Conservation (phyloP, 2,888 invertebrate genomes). For the Atrina japonica region DNA sequence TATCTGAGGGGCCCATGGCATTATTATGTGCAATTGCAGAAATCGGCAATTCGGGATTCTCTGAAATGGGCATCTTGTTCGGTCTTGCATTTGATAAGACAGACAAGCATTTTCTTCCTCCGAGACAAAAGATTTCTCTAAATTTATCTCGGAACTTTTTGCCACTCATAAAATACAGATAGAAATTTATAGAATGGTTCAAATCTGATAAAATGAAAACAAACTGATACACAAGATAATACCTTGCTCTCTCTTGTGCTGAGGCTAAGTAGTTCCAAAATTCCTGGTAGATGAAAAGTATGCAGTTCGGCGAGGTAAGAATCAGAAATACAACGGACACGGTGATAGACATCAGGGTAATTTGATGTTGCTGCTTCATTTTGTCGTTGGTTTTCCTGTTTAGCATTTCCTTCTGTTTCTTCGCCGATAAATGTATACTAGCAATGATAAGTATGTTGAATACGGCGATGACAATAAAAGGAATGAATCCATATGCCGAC, state of each 20-base stretch:
- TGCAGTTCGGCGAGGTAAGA: slow-evolving; percentile 66
- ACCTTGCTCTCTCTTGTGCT: slow-evolving; percentile 50
- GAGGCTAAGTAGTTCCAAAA: slow-evolving; percentile 56
- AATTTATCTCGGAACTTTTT: slow-evolving; percentile 62
- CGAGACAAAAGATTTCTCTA: slow-evolving; percentile 47
- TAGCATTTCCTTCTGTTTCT: slow-evolving; percentile 49
- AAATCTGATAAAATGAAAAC: slow-evolving; percentile 62
- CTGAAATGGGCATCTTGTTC: too few relatives aligned
- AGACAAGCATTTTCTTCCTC: too few relatives aligned
- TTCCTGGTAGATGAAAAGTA: slow-evolving; percentile 63
- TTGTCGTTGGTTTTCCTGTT: slow-evolving; percentile 57
- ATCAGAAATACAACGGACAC: slow-evolving; percentile 67
- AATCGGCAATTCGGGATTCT: too few relatives aligned
- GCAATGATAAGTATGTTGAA: slow-evolving; percentile 67
- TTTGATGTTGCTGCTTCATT: slow-evolving; percentile 63
- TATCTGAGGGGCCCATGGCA: too few relatives aligned
- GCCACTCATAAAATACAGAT: slow-evolving; percentile 66
- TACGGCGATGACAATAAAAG: slow-evolving; percentile 59
- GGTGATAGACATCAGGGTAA: slow-evolving; percentile 69
- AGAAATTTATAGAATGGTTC: slow-evolving; percentile 70
- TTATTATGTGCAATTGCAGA: too few relatives aligned
- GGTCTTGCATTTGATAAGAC: too few relatives aligned
- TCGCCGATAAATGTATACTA: slow-evolving; percentile 56
- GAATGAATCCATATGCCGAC: slow-evolving; percentile 61
- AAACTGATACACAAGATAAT: slow-evolving; percentile 56